phyloP scores from a whole-genome alignment of 2,888 invertebrate genomes.

The Anorthoa munda region DNA sequence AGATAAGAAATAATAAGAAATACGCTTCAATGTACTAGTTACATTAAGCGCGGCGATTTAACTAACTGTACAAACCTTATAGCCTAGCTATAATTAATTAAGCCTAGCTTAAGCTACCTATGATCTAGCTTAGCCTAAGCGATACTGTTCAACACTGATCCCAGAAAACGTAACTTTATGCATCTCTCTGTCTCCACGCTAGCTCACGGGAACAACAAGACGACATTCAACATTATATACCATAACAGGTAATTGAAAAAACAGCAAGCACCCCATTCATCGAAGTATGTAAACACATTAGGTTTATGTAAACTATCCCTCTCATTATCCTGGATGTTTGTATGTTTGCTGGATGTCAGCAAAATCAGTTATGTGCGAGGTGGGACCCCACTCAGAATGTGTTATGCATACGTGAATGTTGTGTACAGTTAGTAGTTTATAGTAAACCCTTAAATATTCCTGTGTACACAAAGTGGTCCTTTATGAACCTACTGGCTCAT shows the following conservation, averaged over 20 bases:
- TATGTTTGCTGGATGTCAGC: slow-evolving; percentile 29
- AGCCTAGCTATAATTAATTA: slow-evolving; percentile 27
- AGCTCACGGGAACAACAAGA: slow-evolving; percentile 70
- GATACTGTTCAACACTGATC: slow-evolving; percentile 55
- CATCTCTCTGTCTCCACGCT: slow-evolving; percentile 71
- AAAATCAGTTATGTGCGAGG: slow-evolving; percentile 22
- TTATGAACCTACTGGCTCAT: not conserved
- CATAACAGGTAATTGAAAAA: slow-evolving; percentile 72
- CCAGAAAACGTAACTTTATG: slow-evolving; percentile 41
- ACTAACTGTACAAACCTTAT: slow-evolving; percentile 7
- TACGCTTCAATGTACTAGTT: slow-evolving; percentile 54
- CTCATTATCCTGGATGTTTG: slow-evolving; percentile 38
- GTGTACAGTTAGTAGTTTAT: not conserved
- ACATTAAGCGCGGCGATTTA: slow-evolving; percentile 40
- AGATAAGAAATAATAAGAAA: slow-evolving; percentile 56
- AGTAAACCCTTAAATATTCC: not conserved
- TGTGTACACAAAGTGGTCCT: not conserved
- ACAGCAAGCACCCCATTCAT: slow-evolving; percentile 75
- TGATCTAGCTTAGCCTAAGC: slow-evolving; percentile 33
- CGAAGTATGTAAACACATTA: slow-evolving; percentile 63
- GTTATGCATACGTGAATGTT: not conserved
- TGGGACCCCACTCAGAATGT: not conserved
- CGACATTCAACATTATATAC: slow-evolving; percentile 62
- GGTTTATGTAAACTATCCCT: slow-evolving; percentile 47
- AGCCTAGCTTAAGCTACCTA: slow-evolving; percentile 32